A percentile compares a stretch with the other conserved stretches of the same genome.
phyloP scores from a whole-genome alignment of 2,888 invertebrate genomes.

The Celastrina argiolus region DNA sequence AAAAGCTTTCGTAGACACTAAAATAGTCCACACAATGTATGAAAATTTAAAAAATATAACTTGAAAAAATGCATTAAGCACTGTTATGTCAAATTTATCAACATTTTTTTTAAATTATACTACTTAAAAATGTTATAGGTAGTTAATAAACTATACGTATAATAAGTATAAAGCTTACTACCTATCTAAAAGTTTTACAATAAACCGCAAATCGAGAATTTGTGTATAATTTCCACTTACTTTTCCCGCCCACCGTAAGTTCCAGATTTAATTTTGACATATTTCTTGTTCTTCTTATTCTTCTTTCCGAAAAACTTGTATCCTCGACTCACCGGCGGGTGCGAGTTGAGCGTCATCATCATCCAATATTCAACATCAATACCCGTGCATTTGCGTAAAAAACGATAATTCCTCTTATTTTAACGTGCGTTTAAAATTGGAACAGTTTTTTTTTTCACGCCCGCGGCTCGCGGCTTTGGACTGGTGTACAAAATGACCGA shows the following conservation, averaged over 20 bases:
- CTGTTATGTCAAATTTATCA: no score
- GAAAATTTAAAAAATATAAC: no score
- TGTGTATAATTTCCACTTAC: constrained; percentile 41
- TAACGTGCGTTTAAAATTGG: constrained; percentile 11
- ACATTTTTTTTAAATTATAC: no score
- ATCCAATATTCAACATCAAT: constrained; percentile 27
- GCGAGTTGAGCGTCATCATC: constrained; percentile 57
- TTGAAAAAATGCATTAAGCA: no score
- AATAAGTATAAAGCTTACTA: no score
- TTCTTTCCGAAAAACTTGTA: constrained; percentile 67
- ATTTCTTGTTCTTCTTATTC: constrained; percentile 61
- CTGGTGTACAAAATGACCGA: constrained; percentile 30
- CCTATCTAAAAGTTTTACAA: no score
- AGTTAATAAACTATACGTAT: no score
- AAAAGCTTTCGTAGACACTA: no score
- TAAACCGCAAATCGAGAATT: no score
- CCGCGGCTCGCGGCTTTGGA: not conserved
- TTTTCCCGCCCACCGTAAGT: constrained; percentile 63
- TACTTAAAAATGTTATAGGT: no score
- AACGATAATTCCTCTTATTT: constrained; percentile 1
- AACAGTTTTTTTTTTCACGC: constrained; percentile 17
- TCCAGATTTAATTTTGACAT: constrained; percentile 56
- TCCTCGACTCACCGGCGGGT: constrained; percentile 56
- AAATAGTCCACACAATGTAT: no score
- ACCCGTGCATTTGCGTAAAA: not conserved